Conservation (phyloP, 1,140 invertebrate species). For the Sycobia sp. region DNA sequence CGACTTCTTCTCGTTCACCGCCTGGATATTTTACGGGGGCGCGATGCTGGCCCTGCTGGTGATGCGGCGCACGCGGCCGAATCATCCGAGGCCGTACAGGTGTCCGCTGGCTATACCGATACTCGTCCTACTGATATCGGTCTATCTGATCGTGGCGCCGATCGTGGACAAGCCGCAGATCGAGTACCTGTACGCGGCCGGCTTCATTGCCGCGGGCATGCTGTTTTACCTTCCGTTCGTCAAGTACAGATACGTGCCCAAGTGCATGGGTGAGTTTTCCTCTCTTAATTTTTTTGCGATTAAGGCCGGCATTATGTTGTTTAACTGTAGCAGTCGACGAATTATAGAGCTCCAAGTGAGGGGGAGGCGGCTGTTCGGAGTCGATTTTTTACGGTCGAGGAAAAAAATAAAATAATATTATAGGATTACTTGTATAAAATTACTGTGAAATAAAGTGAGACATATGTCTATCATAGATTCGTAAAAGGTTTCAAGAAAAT, state of each 20-base stretch:
- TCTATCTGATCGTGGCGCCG: constrained; percentile 90
- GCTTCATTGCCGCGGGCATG: constrained; percentile 86
- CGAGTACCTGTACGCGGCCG: constrained; percentile 88
- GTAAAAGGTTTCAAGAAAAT: no score
- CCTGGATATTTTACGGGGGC: constrained; percentile 94
- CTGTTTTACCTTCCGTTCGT: constrained; percentile 94
- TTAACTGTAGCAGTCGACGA: no score
- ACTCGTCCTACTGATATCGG: constrained; percentile 83
- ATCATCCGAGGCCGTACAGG: constrained; percentile 86
- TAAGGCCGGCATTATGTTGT: no score
- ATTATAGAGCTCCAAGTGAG: no score
- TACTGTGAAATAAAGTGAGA: no score
- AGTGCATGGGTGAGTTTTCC: constrained; percentile 85
- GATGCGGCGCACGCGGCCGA: constrained; percentile 84
- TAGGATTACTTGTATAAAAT: no score
- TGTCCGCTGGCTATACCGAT: constrained; percentile 90
- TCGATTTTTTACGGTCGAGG: no score
- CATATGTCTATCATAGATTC: no score
- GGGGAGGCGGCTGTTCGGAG: no score
- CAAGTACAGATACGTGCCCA: constrained; percentile 79
- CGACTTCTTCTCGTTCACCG: constrained; percentile 94
- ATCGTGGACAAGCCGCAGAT: constrained; percentile 90
- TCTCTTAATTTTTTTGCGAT: no score
- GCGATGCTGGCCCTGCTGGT: constrained; percentile 87
- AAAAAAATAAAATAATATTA: no score